These are phyloP conservation scores for Saimiri boliviensis DNA, from an alignment of 2,113 vertebrate species.

Conservation along the genomic window DNA sequence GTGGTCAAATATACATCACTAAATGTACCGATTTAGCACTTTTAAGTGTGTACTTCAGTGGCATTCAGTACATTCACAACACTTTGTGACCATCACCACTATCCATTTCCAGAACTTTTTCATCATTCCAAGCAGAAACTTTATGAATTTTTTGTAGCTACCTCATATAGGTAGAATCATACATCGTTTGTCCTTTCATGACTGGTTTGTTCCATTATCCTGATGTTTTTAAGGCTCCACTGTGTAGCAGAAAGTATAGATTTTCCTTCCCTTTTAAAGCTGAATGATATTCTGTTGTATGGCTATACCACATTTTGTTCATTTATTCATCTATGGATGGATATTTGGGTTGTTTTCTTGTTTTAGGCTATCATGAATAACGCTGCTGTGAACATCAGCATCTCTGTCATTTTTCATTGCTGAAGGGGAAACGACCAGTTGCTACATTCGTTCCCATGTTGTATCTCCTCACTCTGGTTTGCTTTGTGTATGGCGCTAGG, in stretches of 20 bases:
- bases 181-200: background rate
- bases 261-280: background rate
- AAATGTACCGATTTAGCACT: background rate
- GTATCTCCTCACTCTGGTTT: background rate
- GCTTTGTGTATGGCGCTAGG: fast-evolving
- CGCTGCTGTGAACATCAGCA: fast-evolving
- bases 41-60: background rate
- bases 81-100: background rate
- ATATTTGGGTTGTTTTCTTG: background rate
- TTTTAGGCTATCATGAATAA: fast-evolving
- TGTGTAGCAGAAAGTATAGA: fast-evolving
- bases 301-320: background rate
- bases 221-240: too few relatives aligned
- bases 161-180: background rate
- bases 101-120: too few relatives aligned
- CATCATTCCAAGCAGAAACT: background rate
- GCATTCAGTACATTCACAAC: too few relatives aligned
- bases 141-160: background rate
- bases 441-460: background rate
- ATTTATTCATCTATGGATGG: background rate
- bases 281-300: background rate
- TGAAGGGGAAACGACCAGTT: background rate
- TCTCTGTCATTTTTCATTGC: background rate
- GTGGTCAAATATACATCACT: background rate
- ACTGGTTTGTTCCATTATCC: background rate